phyloP scores from a whole-genome alignment of 2,888 invertebrate genomes.

The Syrphus vitripennis region DNA sequence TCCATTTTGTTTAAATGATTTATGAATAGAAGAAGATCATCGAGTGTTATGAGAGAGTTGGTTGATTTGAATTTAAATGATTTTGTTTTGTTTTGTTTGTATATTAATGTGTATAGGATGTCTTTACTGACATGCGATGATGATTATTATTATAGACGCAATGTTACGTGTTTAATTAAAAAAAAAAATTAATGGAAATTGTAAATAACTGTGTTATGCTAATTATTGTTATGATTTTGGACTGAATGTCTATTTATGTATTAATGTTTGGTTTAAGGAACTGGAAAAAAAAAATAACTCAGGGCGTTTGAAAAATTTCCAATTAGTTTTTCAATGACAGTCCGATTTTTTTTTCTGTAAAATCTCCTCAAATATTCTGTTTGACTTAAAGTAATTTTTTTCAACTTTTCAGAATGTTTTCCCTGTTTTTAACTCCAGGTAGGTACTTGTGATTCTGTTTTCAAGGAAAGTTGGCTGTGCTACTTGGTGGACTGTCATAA shows the following conservation, averaged over 20 bases:
- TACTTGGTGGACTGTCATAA: too few relatives aligned
- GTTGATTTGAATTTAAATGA: slow-evolving; percentile 26
- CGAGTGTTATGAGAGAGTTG: neutral
- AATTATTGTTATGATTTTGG: neutral
- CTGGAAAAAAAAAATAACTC: too few relatives aligned
- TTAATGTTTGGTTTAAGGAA: too few relatives aligned
- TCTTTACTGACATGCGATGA: neutral
- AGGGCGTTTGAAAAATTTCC: too few relatives aligned
- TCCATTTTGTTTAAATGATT: slow-evolving; percentile 60
- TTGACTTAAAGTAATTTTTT: too few relatives aligned
- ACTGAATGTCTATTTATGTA: neutral
- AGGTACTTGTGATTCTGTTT: too few relatives aligned
- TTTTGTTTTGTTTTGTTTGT: neutral
- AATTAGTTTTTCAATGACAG: too few relatives aligned
- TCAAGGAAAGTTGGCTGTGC: too few relatives aligned
- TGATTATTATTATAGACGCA: neutral
- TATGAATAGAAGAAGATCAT: slow-evolving; percentile 45
- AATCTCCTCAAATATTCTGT: too few relatives aligned
- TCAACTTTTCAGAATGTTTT: too few relatives aligned
- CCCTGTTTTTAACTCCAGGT: too few relatives aligned
- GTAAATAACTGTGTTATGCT: neutral
- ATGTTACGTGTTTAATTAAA: neutral
- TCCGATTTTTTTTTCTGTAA: too few relatives aligned
- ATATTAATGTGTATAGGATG: neutral
- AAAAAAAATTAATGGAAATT: neutral